phyloP scores from a whole-genome alignment of 2,888 invertebrate genomes.

The Drepana falcataria region DNA sequence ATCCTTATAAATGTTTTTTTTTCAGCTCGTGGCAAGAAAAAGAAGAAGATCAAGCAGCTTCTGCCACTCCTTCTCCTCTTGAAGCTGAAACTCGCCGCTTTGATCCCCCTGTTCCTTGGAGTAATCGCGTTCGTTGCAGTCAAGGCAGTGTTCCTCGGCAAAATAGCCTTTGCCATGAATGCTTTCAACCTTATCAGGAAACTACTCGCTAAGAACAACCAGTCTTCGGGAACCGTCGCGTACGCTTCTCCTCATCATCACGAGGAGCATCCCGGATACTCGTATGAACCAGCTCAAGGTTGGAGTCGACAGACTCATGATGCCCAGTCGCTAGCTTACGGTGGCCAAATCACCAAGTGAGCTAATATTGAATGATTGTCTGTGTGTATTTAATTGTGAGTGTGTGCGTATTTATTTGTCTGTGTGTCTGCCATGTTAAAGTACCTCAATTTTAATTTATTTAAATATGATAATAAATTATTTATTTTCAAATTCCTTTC shows the following conservation, averaged over 20 bases:
- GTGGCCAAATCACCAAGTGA: constrained; percentile 52
- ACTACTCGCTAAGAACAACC: constrained; percentile 80
- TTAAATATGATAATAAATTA: constrained; percentile 32
- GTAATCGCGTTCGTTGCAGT: constrained; percentile 87
- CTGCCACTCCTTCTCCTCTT: constrained; percentile 86
- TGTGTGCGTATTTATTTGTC: constrained; percentile 35
- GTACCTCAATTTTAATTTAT: constrained; percentile 63
- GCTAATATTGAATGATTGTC: constrained; percentile 25
- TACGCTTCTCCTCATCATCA: constrained; percentile 81
- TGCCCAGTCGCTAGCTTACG: constrained; percentile 84
- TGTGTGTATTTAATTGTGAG: constrained; percentile 20
- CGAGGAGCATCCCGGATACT: constrained; percentile 76
- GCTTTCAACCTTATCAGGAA: constrained; percentile 82
- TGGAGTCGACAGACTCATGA: constrained; percentile 83
- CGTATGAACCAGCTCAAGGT: constrained; percentile 75
- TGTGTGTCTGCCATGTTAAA: constrained; percentile 44
- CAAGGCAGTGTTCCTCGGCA: constrained; percentile 90
- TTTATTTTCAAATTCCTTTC: constrained; percentile 19
- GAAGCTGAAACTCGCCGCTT: constrained; percentile 86
- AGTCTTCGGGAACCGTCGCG: constrained; percentile 71
- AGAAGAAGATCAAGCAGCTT: constrained; percentile 88
- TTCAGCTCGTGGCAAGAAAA: constrained; percentile 87
- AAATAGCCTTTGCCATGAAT: constrained; percentile 89
- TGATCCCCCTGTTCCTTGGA: constrained; percentile 87
- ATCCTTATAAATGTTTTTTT: constrained; percentile 13